Base-by-base conservation (phyloP, 2,797 vertebrate genomes). In the Rhabdomys pumilio region DNA sequence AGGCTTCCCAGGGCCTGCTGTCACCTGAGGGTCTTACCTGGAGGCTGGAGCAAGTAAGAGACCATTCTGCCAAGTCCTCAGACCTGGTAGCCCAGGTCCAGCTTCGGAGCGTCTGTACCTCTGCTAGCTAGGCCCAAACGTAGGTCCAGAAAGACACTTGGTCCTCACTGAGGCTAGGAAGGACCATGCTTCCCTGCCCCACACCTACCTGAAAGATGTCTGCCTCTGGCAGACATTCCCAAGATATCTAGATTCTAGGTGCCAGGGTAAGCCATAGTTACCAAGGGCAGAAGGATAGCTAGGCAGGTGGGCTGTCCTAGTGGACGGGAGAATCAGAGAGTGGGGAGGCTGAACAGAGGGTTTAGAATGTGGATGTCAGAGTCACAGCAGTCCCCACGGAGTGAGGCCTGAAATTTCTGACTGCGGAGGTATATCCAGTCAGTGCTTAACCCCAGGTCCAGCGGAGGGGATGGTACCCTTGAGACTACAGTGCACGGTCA, bases 381-480 rank as follows among this genome's bases (percentile, higher is more conserved):
- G 63, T 59, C 38, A 9, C 2, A 22, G 57, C 31, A 15, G 61
- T 24, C 88, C 69, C 69, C 0, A n/a, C 3, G 0, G 24, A 57
- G 59, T 31, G 38, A 2, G 0, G 11, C 55, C 63, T 61, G 81
- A 7, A 31, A 26, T 29, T 59, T 20, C 81, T 9, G 15, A 14
- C 4, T 1, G 17, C 13, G 44, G 14, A 38, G 24, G 0, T 24
- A 12, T 1, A 7, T 0, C 20, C 2, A 17, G 72, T 38, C 59
- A 63, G 59, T 17, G 3, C 50, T 9, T 6, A 55, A 13, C 63
- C 4, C 1, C 77, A 6, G 85, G 73, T 55, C 76, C 24, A 24
- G 88, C 19, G 10, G 20, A 34, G 72, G 15, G 19, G 72, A 44
- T 87, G 20, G 3, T 19, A 19, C 22, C 15, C 84, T 53, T 10